A percentile compares a stretch with the other conserved stretches of the same genome.
Conservation (phyloP, 2,113 vertebrate species). For the Dendrocopos noguchii region DNA sequence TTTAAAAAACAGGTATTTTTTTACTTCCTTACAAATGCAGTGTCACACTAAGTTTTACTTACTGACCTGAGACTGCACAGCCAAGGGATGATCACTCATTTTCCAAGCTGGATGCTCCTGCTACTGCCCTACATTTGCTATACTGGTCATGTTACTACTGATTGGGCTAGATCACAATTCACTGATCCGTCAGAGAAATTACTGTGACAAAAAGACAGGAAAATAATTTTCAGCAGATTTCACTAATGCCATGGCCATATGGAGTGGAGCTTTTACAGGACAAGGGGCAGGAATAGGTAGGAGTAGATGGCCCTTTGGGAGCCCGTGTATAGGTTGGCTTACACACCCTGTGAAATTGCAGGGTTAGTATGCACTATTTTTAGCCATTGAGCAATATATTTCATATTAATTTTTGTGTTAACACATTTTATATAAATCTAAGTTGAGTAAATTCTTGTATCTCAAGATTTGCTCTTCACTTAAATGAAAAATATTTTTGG, state of each 20-base stretch:
- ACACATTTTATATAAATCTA: background rate
- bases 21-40: background rate
- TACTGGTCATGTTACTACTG: background rate
- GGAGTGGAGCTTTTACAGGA: background rate
- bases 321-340: background rate
- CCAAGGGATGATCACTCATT: background rate
- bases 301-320: background rate
- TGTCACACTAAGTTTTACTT: background rate
- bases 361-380: background rate
- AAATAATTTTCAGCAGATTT: background rate
- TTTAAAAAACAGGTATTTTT: background rate
- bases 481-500: background rate
- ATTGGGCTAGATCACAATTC: background rate
- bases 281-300: background rate
- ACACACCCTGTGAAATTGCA: background rate
- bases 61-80: background rate
- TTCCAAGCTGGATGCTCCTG: background rate
- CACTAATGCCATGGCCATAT: background rate
- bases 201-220: background rate
- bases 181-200: background rate
- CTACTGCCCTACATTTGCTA: background rate
- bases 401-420: background rate
- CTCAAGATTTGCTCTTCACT: background rate
- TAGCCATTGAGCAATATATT: background rate
- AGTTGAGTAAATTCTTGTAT: rapidly evolving